Percentiles rank a stretch among this genome's conserved stretches.
These are phyloP conservation scores for Oryzias melastigma DNA, from an alignment of 2,113 vertebrate genomes.

Conservation along the genomic window DNA sequence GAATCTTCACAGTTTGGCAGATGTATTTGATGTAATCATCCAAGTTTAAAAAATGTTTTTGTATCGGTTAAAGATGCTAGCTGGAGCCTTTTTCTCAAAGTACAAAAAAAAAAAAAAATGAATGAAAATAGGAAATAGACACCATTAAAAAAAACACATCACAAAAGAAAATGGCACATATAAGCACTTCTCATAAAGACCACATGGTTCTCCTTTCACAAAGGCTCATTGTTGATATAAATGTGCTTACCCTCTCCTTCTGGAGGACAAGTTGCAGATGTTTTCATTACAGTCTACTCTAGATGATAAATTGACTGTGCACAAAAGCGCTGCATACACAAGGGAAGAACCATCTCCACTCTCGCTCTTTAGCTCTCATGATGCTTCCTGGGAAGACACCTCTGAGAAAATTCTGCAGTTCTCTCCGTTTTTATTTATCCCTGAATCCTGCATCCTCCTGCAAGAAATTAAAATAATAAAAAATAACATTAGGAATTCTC, in stretches of 20 bases:
- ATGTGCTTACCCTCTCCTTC: constrained; percentile 7
- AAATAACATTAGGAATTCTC: too few relatives aligned
- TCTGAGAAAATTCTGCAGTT: constrained; percentile 1
- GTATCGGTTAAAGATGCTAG: too few relatives aligned
- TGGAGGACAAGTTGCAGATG: constrained; percentile 12
- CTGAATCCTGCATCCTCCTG: background rate
- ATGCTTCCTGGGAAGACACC: constrained; percentile 5
- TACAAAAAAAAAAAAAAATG: too few relatives aligned
- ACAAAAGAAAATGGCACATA: background rate
- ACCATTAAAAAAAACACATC: background rate
- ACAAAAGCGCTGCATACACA: background rate
- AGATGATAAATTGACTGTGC: constrained; percentile 28
- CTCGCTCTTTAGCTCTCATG: constrained; percentile 7
- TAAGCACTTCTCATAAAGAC: background rate
- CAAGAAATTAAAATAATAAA: too few relatives aligned
- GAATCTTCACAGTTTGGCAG: too few relatives aligned
- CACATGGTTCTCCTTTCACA: background rate
- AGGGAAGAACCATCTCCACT: constrained; percentile 23
- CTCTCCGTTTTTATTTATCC: background rate
- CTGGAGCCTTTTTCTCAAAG: too few relatives aligned
- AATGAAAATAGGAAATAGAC: background rate
- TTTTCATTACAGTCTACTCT: constrained; percentile 27
- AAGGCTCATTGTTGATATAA: background rate
- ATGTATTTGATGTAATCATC: too few relatives aligned
- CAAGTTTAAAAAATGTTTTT: too few relatives aligned